Percentiles rank a stretch among this genome's conserved stretches.
Conservation (phyloP, 2,888 invertebrate genomes). For the Phymatocera aterrima region DNA sequence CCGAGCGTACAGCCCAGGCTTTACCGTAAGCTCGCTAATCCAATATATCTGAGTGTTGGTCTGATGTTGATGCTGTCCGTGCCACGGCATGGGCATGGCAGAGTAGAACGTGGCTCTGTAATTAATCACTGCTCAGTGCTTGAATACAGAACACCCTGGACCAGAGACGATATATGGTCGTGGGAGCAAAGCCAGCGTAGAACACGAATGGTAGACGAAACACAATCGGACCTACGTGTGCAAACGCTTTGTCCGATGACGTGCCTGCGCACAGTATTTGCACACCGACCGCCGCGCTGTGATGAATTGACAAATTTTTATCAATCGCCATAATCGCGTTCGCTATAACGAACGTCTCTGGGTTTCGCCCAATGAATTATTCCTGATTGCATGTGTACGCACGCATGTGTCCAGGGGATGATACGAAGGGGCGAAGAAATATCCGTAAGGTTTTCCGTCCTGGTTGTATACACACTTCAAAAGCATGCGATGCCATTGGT, state of each 20-base stretch:
- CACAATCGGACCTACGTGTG: conserved; percentile 15
- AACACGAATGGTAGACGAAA: conserved; percentile 20
- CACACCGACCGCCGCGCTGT: no score
- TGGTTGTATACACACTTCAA: background rate
- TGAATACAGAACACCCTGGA: conserved; percentile 44
- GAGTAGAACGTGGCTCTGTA: conserved; percentile 36
- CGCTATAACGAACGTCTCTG: background rate
- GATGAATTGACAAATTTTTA: background rate
- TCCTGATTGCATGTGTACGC: background rate
- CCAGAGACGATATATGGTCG: conserved; percentile 11
- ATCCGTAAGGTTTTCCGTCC: background rate
- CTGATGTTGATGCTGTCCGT: conserved; percentile 45
- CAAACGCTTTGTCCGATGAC: conserved; percentile 3
- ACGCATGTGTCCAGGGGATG: no score
- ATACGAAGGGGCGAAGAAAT: no score
- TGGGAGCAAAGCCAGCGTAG: background rate
- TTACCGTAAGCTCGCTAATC: conserved; percentile 44
- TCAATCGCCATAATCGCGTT: no score
- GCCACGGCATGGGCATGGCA: conserved; percentile 32
- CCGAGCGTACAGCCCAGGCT: conserved; percentile 37
- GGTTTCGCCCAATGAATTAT: background rate
- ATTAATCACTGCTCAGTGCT: conserved; percentile 45
- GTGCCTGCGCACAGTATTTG: background rate
- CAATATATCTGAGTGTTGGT: conserved; percentile 45
- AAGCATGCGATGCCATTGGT: background rate